phyloP scores from a whole-genome alignment of 2,888 invertebrate genomes.

The Campopleginae sp. region DNA sequence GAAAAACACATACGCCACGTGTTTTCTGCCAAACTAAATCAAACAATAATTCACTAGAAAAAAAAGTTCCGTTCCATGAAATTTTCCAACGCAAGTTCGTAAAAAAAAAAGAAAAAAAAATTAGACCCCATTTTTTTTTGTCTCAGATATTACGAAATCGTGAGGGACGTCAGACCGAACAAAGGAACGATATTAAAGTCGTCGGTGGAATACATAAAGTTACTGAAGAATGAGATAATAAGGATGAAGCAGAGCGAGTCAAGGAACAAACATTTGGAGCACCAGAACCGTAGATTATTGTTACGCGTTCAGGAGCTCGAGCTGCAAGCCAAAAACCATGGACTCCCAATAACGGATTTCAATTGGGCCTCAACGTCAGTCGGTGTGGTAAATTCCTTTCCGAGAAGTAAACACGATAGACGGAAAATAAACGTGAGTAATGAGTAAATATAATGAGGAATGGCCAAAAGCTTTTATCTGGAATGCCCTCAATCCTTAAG shows the following conservation, averaged over 20 bases:
- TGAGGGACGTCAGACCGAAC: slow-evolving; percentile 94
- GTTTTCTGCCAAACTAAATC: not conserved
- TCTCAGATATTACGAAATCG: slow-evolving; percentile 92
- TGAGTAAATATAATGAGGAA: not conserved
- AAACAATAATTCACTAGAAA: not conserved
- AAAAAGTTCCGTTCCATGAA: not conserved
- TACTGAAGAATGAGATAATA: slow-evolving; percentile 90
- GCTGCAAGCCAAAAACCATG: slow-evolving; percentile 90
- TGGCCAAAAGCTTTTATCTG: not conserved
- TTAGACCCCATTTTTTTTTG: slow-evolving; percentile 8
- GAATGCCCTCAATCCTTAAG: not conserved
- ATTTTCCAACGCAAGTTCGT: not conserved
- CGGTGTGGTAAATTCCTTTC: slow-evolving; percentile 76
- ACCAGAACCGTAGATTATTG: slow-evolving; percentile 92
- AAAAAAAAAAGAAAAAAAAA: not conserved
- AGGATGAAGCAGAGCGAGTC: slow-evolving; percentile 91
- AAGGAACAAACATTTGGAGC: slow-evolving; percentile 92
- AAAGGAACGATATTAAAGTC: slow-evolving; percentile 99
- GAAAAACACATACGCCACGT: not conserved
- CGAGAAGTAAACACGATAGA: slow-evolving; percentile 78
- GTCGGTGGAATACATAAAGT: slow-evolving; percentile 98
- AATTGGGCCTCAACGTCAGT: slow-evolving; percentile 84
- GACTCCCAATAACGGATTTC: slow-evolving; percentile 88
- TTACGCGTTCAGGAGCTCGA: slow-evolving; percentile 93
- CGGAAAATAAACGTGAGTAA: slow-evolving; percentile 77